phyloP scores from a whole-genome alignment of 2,113 vertebrate genomes.

The Silurus meridionalis region DNA sequence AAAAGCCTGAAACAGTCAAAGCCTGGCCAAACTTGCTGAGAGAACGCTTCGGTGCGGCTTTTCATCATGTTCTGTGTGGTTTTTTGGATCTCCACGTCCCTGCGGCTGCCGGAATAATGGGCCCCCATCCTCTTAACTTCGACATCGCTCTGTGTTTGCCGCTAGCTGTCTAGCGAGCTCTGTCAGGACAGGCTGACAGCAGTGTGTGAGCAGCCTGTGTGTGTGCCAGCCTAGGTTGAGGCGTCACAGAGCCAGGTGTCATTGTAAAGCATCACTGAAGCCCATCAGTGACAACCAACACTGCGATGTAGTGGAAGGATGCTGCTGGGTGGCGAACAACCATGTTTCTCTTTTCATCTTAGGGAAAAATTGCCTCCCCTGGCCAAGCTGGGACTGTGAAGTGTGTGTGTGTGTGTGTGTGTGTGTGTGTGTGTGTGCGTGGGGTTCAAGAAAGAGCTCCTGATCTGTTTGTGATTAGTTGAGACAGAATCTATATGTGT shows the following conservation, averaged over 20 bases:
- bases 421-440: too few species aligned
- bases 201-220: background rate
- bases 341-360: slow-evolving; percentile 36
- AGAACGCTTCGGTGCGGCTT: slow-evolving; percentile 25
- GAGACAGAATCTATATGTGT: slow-evolving; percentile 37
- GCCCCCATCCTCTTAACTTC: slow-evolving; percentile 39
- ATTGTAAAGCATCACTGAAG: slow-evolving; percentile 35
- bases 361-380: slow-evolving; percentile 27
- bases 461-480: slow-evolving; percentile 40
- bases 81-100: slow-evolving; percentile 38
- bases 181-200: slow-evolving; percentile 44
- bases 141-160: slow-evolving; percentile 39
- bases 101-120: slow-evolving; percentile 43
- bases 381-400: slow-evolving; percentile 14
- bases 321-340: slow-evolving; percentile 37
- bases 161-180: slow-evolving; percentile 37
- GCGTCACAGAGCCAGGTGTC: slow-evolving; percentile 35
- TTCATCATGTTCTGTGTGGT: slow-evolving; percentile 45
- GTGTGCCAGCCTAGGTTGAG: slow-evolving; percentile 11
- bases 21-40: slow-evolving; percentile 35
- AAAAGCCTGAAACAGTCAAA: slow-evolving; percentile 40
- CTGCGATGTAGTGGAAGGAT: slow-evolving; percentile 26
- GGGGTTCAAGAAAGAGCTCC: slow-evolving; percentile 16
- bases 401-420: background rate
- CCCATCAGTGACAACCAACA: slow-evolving; percentile 34